phyloP scores from a whole-genome alignment of 2,797 vertebrate genomes.

The Tokudaia tokunoshimensis region DNA sequence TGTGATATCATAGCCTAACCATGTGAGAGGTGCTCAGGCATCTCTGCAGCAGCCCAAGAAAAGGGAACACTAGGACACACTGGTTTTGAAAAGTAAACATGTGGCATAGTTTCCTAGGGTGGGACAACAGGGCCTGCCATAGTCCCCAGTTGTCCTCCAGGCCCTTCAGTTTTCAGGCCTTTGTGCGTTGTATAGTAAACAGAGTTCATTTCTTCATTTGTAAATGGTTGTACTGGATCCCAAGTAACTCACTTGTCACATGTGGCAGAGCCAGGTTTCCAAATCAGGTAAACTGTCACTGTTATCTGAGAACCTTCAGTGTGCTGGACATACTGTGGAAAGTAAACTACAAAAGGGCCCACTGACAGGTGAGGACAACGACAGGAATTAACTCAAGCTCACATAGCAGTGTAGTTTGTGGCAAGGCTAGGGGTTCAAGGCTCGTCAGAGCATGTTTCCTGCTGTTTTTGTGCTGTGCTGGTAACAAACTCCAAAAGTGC shows the following conservation, averaged over 20 bases:
- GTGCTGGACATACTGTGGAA: background rate
- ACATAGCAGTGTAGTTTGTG: background rate
- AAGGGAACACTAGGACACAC: background rate
- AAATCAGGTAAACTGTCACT: background rate
- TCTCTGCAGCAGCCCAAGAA: background rate
- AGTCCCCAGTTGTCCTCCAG: background rate
- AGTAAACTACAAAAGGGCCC: background rate
- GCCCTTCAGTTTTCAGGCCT: background rate
- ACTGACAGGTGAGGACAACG: background rate
- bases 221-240: background rate
- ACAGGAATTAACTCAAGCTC: background rate
- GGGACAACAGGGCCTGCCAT: background rate
- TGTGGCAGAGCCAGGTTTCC: background rate
- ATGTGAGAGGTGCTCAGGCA: constrained; percentile 21
- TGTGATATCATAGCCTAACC: constrained; percentile 72
- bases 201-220: background rate
- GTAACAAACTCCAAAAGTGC: background rate
- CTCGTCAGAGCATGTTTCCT: background rate
- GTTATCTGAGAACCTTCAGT: background rate
- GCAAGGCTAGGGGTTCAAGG: background rate
- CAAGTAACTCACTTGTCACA: background rate
- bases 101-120: background rate
- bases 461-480: background rate
- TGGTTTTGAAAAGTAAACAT: constrained; percentile 1
- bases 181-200: background rate